These are phyloP conservation scores for Trachemys scripta DNA, from an alignment of 2,113 vertebrate genomes.

Conservation along the genomic window DNA sequence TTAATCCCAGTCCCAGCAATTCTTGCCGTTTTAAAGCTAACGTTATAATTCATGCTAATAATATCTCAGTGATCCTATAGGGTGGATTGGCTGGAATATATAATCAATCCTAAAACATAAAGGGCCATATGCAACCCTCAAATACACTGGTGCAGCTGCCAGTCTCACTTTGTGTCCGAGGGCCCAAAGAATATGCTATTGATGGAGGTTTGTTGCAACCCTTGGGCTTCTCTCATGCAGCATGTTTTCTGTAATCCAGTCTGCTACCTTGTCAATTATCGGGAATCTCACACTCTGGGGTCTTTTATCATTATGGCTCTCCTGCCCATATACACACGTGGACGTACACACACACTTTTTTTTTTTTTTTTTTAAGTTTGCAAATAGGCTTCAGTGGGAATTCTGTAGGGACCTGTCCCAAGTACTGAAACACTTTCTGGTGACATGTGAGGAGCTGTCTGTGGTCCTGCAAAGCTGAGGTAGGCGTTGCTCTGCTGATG, in stretches of 20 bases:
- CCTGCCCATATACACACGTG: background rate
- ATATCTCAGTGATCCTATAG: background rate
- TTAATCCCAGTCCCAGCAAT: background rate
- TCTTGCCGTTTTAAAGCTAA: background rate
- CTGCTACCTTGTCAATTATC: background rate
- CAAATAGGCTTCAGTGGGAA: background rate
- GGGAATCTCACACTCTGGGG: background rate
- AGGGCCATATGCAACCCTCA: background rate
- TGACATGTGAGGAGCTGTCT: background rate
- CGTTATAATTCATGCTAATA: background rate
- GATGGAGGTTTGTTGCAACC: background rate
- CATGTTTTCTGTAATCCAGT: background rate
- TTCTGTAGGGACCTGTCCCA: background rate
- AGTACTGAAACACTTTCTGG: background rate
- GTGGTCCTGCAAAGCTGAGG: background rate
- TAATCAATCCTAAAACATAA: background rate
- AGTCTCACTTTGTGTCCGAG: background rate
- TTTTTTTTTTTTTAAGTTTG: background rate
- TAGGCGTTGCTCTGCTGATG: too few species aligned
- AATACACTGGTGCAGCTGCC: background rate
- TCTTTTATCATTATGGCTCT: background rate
- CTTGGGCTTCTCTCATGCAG: background rate
- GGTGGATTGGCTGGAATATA: background rate
- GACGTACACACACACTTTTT: background rate
- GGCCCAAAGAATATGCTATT: background rate